Conservation (phyloP, 2,888 invertebrate genomes). For the Ethmia dodecea region DNA sequence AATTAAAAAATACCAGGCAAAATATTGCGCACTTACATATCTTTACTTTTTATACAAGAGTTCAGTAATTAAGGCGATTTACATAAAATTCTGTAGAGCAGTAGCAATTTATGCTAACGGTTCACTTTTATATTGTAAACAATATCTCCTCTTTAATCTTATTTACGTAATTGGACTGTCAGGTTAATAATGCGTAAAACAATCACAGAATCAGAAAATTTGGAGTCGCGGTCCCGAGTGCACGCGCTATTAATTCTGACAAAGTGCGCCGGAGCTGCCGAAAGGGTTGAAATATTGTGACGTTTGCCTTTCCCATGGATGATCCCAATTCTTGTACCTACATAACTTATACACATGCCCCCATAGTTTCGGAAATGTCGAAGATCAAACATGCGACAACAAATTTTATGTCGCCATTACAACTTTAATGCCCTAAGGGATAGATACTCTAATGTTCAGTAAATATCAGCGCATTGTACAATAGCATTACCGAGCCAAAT, state of each 20-base stretch:
- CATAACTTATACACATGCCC: no score
- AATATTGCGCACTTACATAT: no score
- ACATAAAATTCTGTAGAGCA: neutral
- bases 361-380: no score
- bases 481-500: slow-evolving; percentile 48
- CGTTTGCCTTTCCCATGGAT: slow-evolving; percentile 26
- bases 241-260: slow-evolving; percentile 73
- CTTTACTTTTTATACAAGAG: neutral
- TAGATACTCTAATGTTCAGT: slow-evolving; percentile 42
- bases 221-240: slow-evolving; percentile 44
- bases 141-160: slow-evolving; percentile 43
- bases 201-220: slow-evolving; percentile 69
- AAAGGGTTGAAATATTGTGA: slow-evolving; percentile 74
- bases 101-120: neutral
- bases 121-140: slow-evolving; percentile 20
- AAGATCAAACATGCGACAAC: no score
- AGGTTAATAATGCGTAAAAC: slow-evolving; percentile 75
- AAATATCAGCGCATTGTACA: slow-evolving; percentile 52
- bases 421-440: slow-evolving; percentile 21
- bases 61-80: neutral
- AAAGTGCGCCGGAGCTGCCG: slow-evolving; percentile 55
- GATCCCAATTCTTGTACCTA: no score
- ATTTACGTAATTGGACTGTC: slow-evolving; percentile 71
- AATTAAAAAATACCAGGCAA: no score
- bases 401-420: slow-evolving; percentile 24